These are phyloP conservation scores for Drosophila peninsularis DNA, from an alignment of 2,888 invertebrate species.

Conservation along the genomic window DNA sequence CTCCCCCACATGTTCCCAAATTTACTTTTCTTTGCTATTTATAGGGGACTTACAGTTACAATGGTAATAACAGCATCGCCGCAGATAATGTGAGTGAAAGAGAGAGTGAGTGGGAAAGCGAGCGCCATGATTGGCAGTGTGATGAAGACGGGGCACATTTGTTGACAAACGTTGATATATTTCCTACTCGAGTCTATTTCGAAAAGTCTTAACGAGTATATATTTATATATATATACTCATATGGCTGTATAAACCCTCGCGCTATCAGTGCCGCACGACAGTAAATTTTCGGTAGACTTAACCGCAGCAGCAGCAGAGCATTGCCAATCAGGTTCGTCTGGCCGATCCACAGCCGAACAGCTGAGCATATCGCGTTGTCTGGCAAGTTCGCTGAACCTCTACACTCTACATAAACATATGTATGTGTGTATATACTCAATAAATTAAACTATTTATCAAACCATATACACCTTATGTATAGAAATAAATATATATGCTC, in stretches of 20 bases:
- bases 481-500: too few relatives aligned
- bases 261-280: slow-evolving; percentile 51
- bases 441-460: slow-evolving; percentile 37
- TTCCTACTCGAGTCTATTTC: slow-evolving; percentile 25
- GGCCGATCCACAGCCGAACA: slow-evolving; percentile 24
- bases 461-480: background rate
- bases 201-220: slow-evolving; percentile 25
- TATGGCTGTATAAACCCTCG: slow-evolving; percentile 5
- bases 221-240: background rate
- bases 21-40: slow-evolving; percentile 65
- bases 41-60: slow-evolving; percentile 56
- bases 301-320: background rate
- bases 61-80: slow-evolving; percentile 28
- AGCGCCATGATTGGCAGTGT: slow-evolving; percentile 7
- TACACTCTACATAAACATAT: background rate
- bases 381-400: slow-evolving; percentile 57
- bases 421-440: slow-evolving; percentile 9
- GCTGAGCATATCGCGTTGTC: slow-evolving; percentile 29
- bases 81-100: slow-evolving; percentile 11
- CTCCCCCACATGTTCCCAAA: slow-evolving; percentile 47
- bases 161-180: slow-evolving; percentile 40
- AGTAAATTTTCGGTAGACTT: slow-evolving; percentile 32
- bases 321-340: slow-evolving; percentile 24
- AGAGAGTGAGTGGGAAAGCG: slow-evolving; percentile 4
- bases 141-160: slow-evolving; percentile 24